Conservation (phyloP, 2,113 vertebrate genomes). For the Marcusenius ussheri region DNA sequence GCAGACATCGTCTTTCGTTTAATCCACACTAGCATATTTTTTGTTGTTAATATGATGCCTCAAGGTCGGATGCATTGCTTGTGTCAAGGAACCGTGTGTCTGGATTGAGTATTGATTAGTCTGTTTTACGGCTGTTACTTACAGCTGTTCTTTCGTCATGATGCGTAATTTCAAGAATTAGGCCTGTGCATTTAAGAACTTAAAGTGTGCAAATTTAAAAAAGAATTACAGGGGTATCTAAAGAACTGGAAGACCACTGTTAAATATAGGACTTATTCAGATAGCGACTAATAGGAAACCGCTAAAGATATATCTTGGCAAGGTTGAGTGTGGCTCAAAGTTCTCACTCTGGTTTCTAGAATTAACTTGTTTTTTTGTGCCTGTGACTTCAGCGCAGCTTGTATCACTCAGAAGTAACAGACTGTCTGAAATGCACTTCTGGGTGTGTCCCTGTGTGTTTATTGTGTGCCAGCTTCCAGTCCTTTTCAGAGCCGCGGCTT, state of each 20-base stretch:
- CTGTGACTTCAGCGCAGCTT: background rate
- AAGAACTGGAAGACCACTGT: background rate
- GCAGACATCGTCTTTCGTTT: background rate
- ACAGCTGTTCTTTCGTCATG: too few relatives aligned
- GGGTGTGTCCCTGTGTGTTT: background rate
- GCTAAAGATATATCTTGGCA: background rate
- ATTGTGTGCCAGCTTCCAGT: background rate
- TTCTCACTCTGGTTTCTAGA: background rate
- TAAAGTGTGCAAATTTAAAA: background rate
- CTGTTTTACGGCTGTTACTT: too few relatives aligned
- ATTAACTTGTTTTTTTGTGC: background rate
- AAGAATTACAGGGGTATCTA: background rate
- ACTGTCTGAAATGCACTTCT: background rate
- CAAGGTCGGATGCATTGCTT: background rate
- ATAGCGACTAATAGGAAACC: background rate
- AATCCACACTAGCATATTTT: background rate
- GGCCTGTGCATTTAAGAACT: background rate
- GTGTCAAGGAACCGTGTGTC: background rate
- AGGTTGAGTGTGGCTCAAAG: background rate
- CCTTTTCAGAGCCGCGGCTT: background rate
- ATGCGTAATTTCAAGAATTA: background rate
- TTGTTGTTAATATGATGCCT: background rate
- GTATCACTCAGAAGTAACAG: background rate
- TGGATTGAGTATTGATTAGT: too few relatives aligned
- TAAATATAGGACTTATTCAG: background rate